These are phyloP conservation scores for Collichthys lucidus DNA, from an alignment of 2,113 vertebrate species.

Conservation along the genomic window DNA sequence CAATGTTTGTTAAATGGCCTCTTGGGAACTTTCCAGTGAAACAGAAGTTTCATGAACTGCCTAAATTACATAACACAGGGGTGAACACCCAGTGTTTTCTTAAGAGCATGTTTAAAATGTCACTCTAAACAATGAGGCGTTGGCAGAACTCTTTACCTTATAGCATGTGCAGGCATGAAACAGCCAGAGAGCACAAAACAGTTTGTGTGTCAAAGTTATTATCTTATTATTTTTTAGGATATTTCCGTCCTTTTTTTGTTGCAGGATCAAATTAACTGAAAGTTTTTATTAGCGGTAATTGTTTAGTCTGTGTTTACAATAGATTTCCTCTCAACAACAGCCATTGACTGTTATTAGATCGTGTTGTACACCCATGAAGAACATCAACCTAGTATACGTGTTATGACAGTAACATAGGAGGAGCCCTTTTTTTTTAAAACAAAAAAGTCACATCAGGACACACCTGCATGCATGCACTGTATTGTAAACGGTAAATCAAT, in stretches of 20 bases:
- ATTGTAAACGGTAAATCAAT: conserved; percentile 37
- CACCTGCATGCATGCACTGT: background rate
- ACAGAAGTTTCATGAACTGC: background rate
- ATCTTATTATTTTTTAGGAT: background rate
- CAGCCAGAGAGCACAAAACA: background rate
- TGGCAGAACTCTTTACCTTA: background rate
- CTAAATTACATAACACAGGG: background rate
- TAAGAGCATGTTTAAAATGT: background rate
- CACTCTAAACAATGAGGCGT: background rate
- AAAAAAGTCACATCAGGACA: conserved; percentile 29
- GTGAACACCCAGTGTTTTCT: background rate
- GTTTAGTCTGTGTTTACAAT: background rate
- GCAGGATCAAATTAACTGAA: background rate
- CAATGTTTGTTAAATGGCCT: background rate
- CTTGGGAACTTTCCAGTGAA: background rate
- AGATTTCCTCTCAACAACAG: conserved; percentile 12
- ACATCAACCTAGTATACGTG: conserved; percentile 24
- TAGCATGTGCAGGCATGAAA: background rate
- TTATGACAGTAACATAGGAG: conserved; percentile 24
- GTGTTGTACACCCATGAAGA: background rate
- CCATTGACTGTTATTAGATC: conserved; percentile 32
- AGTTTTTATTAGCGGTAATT: background rate
- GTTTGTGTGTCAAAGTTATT: background rate
- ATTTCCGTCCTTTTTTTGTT: background rate
- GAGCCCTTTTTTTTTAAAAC: background rate